Evolutionary conservation across 2,797 vertebrate species (phyloP), one percentile per base, ranked within the genome.

Genomic region (Gymnodraco acuticeps): DNA sequence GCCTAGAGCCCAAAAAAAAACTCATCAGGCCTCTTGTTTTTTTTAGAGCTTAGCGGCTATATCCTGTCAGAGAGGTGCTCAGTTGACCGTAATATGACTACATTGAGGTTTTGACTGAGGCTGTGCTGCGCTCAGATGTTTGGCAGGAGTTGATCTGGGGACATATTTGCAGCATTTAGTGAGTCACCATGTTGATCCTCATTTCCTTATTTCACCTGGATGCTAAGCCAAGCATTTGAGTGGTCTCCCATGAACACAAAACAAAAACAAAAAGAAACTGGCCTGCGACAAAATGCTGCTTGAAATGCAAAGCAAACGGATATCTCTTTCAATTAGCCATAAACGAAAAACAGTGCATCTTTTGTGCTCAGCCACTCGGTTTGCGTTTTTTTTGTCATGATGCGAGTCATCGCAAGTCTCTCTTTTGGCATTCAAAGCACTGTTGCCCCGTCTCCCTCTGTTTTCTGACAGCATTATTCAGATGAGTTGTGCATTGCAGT

Each of bases 401-500:
- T 9, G 48, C 0, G 46, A 82, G 78, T 88, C 80, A 90, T 82
- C 79, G 81, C 54, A 64, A 89, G 81, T 77, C 76, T 72, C 75
- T 73, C 68, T 78, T 69, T 55, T 64, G 65, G 73, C 62, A 67
- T 82, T 82, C 51, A 84, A 76, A 84, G 46, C 80, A 63, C 12
- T 7, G 27, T 45, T 73, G 33, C 72, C 68, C 64, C 3, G 52
- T 80, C 67, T 66, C 75, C 76, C 56, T 64, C 60, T 80, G 73
- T 88, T 80, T 86, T 83, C 87, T 89, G 89, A 92, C 86, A 79
- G 81, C 78, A 85, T 89, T 86, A 93, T 90, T 92, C 87, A 91
- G 86, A 92, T 87, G 89, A 92, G 83, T 72, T 91, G 88, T 91
- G 90, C 92, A 91, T 73, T 91, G 90, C 92, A 88, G 86, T 77